Evolutionary conservation across 92 coral and sea anemone species (phyloP).

Genomic region (Zoanthus gigantus): DNA sequence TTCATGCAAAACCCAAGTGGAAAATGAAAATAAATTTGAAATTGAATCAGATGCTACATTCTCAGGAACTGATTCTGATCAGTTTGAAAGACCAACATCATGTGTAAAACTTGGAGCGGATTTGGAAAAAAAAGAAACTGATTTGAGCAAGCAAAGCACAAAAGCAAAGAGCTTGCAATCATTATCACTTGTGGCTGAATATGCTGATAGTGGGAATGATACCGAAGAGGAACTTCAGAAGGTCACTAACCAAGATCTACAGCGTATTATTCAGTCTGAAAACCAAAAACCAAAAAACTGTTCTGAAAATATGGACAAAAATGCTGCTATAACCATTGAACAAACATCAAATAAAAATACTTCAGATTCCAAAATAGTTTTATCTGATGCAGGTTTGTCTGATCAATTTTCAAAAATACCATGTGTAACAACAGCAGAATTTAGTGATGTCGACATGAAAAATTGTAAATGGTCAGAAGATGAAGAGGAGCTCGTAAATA

Average conservation of each 20-base stretch:
- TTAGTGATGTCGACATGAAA: not conserved
- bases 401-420: not conserved
- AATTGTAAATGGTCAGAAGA: slow-evolving; percentile 26
- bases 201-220: slow-evolving; percentile 63
- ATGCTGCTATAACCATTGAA: not conserved
- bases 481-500: not conserved
- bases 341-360: not conserved
- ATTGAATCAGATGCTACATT: slow-evolving; percentile 2
- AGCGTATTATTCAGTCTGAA: not conserved
- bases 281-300: not conserved
- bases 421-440: not conserved
- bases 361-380: not conserved
- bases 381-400: not conserved
- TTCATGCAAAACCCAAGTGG: not conserved
- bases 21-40: not conserved
- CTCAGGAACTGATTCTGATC: slow-evolving; percentile 37
- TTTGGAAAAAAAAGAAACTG: not conserved
- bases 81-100: not conserved
- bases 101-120: not conserved
- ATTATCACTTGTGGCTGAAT: slow-evolving; percentile 47
- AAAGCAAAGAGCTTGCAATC: slow-evolving; percentile 29
- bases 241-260: not conserved
- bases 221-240: slow-evolving; percentile 54
- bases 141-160: not conserved
- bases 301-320: not conserved